These are phyloP conservation scores for Pomacea maculata DNA, from an alignment of 1,140 invertebrate genomes.

Conservation along the genomic window DNA sequence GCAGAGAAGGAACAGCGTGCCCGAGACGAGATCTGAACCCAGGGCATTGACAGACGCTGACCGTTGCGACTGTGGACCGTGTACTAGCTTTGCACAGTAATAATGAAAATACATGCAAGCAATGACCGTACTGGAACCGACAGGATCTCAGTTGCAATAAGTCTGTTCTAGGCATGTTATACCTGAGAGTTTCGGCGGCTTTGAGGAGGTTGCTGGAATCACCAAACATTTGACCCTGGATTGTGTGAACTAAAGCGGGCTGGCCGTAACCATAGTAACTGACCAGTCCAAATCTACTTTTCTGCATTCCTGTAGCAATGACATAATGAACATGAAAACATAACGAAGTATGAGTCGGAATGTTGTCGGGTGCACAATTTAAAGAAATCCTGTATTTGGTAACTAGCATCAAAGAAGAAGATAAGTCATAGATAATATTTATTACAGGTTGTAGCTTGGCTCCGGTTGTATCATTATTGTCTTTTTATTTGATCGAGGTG, in stretches of 20 bases:
- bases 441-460: too few species aligned
- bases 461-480: too few species aligned
- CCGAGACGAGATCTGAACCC: too few species aligned
- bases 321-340: neutral
- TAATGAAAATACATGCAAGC: neutral
- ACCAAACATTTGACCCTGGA: constrained; percentile 65
- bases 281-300: constrained; percentile 79
- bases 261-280: constrained; percentile 80
- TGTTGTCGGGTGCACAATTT: neutral
- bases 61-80: neutral
- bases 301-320: constrained; percentile 46
- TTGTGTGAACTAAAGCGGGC: constrained; percentile 72
- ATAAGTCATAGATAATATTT: too few species aligned
- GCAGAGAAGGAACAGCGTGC: too few species aligned
- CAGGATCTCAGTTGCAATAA: neutral
- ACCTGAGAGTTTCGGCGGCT: constrained; percentile 52
- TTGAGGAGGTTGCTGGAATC: constrained; percentile 55
- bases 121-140: neutral
- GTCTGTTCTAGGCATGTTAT: neutral
- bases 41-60: too few species aligned
- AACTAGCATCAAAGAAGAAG: too few species aligned
- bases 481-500: too few species aligned
- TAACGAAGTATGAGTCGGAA: neutral
- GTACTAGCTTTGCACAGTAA: neutral
- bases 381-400: too few species aligned